Evolutionary conservation across 2,113 vertebrate species (phyloP).

Genomic region (Cyanoliseus patagonus): DNA sequence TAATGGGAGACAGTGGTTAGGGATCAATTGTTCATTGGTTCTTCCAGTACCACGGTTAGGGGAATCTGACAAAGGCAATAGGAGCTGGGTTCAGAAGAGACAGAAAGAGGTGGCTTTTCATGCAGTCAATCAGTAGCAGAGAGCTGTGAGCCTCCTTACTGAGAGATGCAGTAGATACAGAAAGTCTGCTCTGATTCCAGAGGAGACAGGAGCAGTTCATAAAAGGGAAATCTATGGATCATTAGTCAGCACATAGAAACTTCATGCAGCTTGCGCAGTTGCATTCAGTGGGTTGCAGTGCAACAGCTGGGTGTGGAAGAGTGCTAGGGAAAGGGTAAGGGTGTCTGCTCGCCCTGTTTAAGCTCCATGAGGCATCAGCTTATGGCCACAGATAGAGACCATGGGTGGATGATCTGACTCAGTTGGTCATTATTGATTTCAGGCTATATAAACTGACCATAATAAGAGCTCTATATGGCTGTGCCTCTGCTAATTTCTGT

Average conservation of each 20-base stretch:
- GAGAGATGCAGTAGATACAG: background rate
- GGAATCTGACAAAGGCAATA: background rate
- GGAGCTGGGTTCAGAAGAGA: background rate
- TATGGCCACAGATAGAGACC: background rate
- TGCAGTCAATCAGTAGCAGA: background rate
- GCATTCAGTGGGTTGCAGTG: background rate
- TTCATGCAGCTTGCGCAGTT: background rate
- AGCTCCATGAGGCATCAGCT: background rate
- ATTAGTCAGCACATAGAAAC: background rate
- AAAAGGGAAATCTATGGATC: background rate
- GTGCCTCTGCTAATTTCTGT: background rate
- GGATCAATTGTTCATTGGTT: background rate
- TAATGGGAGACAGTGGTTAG: background rate
- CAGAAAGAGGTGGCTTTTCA: background rate
- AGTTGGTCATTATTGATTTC: background rate
- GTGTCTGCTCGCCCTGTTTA: background rate
- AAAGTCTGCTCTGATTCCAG: background rate
- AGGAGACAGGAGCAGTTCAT: background rate
- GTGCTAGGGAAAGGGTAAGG: background rate
- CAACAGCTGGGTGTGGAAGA: background rate
- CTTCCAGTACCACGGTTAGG: background rate
- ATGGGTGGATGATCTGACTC: rapidly evolving
- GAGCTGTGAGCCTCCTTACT: background rate
- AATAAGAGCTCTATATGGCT: background rate
- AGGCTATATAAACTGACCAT: background rate